Base-by-base conservation (phyloP, 2,113 vertebrate genomes). In the Bostrychus sinensis region DNA sequence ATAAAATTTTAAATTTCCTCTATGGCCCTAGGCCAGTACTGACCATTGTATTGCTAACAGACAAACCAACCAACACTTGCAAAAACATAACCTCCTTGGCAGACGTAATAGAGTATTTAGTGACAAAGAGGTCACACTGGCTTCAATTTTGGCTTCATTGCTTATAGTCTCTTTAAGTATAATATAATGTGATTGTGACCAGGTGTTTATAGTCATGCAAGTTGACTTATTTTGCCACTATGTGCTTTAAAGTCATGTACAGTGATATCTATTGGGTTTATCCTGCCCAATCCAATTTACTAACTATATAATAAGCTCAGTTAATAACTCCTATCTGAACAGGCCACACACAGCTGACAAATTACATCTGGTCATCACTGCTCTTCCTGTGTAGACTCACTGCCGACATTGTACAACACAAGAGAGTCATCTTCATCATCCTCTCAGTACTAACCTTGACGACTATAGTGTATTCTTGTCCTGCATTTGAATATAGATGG, bases 261-360 rank as follows among this genome's bases (percentile, higher is more conserved):
- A 59, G 9, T 56, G 38, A 68, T 30, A 14, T 57, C n/a, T 62
- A 43, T n/a, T 48, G 41, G 62, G 62, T 51, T 74, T 72, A 63
- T 77, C 56, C 20, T 46, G 57, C 48, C 56, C 41, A 73, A 78
- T 72, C 66, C 60, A 82, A 74, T 85, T 80, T 70, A 59, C 65
- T 41, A 30, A 66, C 67, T 38, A 63, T 34, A 67, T 82, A 72
- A 83, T 82, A 13, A 63, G 39, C 76, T 78, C 66, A 42, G 53
- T 72, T 61, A 42, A 28, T 56, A 37, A 61, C 23, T n/a, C 39
- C 64, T 61, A 66, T 83, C 43, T 66, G 28, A 16, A 37, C 26
- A 62, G 60, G 57, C 41, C n/a, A 69, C 72, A 73, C 36, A 65
- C 25, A 19, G 46, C 37, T 34, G 61, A 56, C 16, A 64, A 69